Conservation (phyloP, 2,113 vertebrate genomes). For the Formicarius rufipectus region DNA sequence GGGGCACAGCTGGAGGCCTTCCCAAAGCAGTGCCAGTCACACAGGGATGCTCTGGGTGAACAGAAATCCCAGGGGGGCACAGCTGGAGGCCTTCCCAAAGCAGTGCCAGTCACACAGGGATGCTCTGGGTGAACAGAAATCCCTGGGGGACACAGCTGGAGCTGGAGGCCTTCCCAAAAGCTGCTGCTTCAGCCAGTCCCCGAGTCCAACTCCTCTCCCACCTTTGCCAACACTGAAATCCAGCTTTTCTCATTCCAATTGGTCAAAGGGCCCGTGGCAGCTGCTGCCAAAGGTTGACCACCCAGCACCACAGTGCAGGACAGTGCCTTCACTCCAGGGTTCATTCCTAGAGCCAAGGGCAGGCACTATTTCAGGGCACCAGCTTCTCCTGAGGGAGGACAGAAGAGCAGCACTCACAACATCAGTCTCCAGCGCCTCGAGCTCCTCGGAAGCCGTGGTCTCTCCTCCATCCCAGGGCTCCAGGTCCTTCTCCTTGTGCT, state of each 20-base stretch:
- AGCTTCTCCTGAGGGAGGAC: neutral
- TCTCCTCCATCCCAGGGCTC: conserved; percentile 98
- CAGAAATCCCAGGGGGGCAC: too few relatives aligned
- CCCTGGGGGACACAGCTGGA: neutral
- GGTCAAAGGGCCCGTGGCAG: neutral
- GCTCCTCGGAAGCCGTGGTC: conserved; percentile 79
- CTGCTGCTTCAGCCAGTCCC: neutral
- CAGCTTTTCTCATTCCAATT: neutral
- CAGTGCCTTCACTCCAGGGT: neutral
- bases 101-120: neutral
- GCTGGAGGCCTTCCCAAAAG: neutral
- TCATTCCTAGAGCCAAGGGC: neutral
- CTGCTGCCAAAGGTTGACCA: neutral
- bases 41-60: too few relatives aligned
- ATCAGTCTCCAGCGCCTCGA: conserved; percentile 94
- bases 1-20: neutral
- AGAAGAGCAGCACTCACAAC: conserved; percentile 78
- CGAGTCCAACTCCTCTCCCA: neutral
- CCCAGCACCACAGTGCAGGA: neutral
- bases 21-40: too few relatives aligned
- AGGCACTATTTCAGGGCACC: neutral
- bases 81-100: too few relatives aligned
- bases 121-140: conserved; percentile 26
- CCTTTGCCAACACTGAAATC: conserved; percentile 31
- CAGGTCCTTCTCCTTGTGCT: conserved; percentile 97